Evolutionary conservation across 2,888 invertebrate species (phyloP), one percentile per base, ranked within the genome.

Genomic region (Drosophila antonietae): DNA sequence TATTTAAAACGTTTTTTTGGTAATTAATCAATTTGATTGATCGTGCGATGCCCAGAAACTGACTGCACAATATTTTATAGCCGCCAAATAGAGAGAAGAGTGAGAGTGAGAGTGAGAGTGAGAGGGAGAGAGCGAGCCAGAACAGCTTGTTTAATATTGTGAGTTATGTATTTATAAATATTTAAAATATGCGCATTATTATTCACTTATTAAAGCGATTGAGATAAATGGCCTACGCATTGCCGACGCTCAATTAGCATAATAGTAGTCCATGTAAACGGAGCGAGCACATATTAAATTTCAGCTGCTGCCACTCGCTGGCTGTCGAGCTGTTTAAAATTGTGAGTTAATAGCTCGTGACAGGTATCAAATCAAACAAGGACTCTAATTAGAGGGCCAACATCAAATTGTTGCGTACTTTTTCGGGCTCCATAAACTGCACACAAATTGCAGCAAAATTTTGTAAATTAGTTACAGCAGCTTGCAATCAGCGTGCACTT

Each of bases 11-110:
- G 72, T 49, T 78, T 71, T 71, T 72, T 67, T 46, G 73, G 80
- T 86, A 87, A 87, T 87, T 87, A 90, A 90, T 87, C 87, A 87
- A 80, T 81, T 81, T 87, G 90, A 87, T 87, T 81, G 90, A 90
- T 90, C 76, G 86, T 83, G 78, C 63, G 53, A 49, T 68, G 70
- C 61, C 64, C 67, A 68, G 69, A 61, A 75, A 66, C 68, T 68
- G 66, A 65, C 60, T 65, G 64, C 35, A 59, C 62, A 74, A 73
- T 55, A 66, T 72, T 67, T 60, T 41, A 51, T 20, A 35, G 4
- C 12, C 15, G n/a, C 7, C 8, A 33, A 3, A 28, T n/a, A 51
- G 18, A 20, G 39, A 23, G 39, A 35, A 7, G 3, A 20, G 20
- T 2, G 20, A 20, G 43, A 18, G 44, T 20, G 14, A 20, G 9